Conservation (phyloP, 2,113 vertebrate species). For the Numenius arquata region DNA sequence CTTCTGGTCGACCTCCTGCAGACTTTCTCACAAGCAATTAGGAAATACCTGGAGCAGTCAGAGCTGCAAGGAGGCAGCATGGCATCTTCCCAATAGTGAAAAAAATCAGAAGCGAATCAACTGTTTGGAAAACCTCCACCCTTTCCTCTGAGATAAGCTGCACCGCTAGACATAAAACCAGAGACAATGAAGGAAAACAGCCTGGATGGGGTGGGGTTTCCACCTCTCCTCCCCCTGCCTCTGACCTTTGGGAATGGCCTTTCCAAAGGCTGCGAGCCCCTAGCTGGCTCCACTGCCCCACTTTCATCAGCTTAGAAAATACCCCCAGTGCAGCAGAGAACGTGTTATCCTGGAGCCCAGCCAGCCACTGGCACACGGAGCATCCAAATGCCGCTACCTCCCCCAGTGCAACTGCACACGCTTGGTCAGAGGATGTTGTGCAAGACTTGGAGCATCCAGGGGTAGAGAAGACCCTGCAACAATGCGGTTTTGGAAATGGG, state of each 20-base stretch:
- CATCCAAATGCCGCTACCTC: fast-evolving
- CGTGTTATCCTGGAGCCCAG: not conserved
- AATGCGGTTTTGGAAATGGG: not conserved
- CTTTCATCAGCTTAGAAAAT: not conserved
- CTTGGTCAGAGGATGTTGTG: not conserved
- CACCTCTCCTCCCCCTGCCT: fast-evolving
- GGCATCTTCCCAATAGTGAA: not conserved
- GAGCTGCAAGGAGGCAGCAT: not conserved
- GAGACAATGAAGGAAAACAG: conserved; percentile 21
- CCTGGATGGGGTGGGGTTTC: not conserved
- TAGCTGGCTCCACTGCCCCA: not conserved
- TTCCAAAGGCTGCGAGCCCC: not conserved
- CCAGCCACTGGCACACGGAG: not conserved
- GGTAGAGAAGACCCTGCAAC: not conserved
- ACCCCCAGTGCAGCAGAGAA: not conserved
- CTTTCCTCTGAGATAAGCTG: conserved; percentile 39
- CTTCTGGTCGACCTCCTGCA: not conserved
- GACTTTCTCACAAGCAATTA: not conserved
- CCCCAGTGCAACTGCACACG: fast-evolving
- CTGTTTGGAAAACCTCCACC: conserved; percentile 20
- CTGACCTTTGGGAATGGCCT: not conserved
- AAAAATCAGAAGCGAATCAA: conserved; percentile 3
- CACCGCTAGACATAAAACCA: not conserved
- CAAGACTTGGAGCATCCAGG: not conserved
- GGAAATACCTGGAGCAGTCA: not conserved